Evolutionary conservation across 2,113 vertebrate genomes (phyloP), one percentile per base, ranked within the genome.

Genomic region (Oriolus oriolus): DNA sequence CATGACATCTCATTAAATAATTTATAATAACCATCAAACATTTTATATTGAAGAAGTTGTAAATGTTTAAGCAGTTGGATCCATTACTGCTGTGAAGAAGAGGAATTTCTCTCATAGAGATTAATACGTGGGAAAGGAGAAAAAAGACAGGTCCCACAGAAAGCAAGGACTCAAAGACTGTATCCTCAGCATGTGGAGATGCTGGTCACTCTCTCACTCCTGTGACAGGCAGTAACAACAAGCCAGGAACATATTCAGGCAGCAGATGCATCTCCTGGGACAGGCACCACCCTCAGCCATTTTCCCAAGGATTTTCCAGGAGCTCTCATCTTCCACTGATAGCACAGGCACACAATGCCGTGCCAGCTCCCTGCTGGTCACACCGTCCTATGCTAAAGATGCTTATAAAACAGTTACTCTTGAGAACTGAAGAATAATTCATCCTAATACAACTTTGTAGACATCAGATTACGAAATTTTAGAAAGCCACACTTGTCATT

Each of bases 1-100:
- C 90, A 66, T 79, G 35, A 96, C 28, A 88, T 81, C n/a, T 90
- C 89, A 88, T 69, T 89, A 94, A 94, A 92, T 93, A 89, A 61
- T 93, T 83, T 68, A 84, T 93, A 91, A 91, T 35, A 74, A 82
- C 28, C 4, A 0, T 90, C 56, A 96, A 94, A 91, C 39, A 64
- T 65, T 74, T 81, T 89, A 66, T 69, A 30, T 41, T 71, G 41
- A 70, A 79, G 61, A 89, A 79, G 14, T 44, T 87, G 52, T 61
- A 84, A 68, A 75, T 71, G 35, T 50, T 96, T 88, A 93, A 95
- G 57, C 33, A 64, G 53, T 41, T 76, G 41, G 65, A 92, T 60
- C 45, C 57, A 54, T 63, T 75, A 73, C 9, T 66, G 39, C 33
- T 65, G 42, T 11, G 22, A 47, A 50, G 26, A 85, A 56, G 7